Evolutionary conservation across 2,888 invertebrate genomes (phyloP).

Genomic region (Clunio marinus): DNA sequence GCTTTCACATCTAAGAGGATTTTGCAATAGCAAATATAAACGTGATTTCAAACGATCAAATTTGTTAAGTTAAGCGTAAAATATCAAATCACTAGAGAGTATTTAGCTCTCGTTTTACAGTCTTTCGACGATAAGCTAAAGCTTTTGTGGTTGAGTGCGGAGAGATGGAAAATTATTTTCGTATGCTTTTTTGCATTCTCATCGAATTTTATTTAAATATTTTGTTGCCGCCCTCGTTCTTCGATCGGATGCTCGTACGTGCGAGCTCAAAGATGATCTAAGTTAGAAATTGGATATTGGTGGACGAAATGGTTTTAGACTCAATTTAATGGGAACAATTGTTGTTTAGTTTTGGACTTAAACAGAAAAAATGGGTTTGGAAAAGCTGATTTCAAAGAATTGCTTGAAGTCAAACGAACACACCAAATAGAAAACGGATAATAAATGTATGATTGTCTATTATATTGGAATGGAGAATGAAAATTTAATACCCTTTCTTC

Average conservation of each 20-base stretch:
- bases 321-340: too few relatives aligned
- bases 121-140: background rate
- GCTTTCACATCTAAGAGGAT: background rate
- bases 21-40: background rate
- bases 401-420: background rate
- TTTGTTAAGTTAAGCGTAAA: background rate
- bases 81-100: background rate
- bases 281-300: too few relatives aligned
- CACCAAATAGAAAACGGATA: constrained; percentile 9
- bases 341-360: too few relatives aligned
- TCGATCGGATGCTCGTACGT: background rate
- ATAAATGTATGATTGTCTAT: constrained; percentile 29
- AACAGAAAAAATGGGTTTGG: too few relatives aligned
- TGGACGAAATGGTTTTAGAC: too few relatives aligned
- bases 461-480: constrained; percentile 7
- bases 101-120: background rate
- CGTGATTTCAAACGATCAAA: background rate
- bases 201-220: constrained; percentile 29
- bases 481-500: constrained; percentile 20
- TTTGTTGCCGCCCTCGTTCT: background rate
- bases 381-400: background rate
- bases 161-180: background rate
- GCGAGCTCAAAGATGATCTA: too few relatives aligned
- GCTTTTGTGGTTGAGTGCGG: background rate
- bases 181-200: constrained; percentile 15